Evolutionary conservation across 64 coral and sea anemone species (phyloP).

Genomic region (Actinia tenebrosa): DNA sequence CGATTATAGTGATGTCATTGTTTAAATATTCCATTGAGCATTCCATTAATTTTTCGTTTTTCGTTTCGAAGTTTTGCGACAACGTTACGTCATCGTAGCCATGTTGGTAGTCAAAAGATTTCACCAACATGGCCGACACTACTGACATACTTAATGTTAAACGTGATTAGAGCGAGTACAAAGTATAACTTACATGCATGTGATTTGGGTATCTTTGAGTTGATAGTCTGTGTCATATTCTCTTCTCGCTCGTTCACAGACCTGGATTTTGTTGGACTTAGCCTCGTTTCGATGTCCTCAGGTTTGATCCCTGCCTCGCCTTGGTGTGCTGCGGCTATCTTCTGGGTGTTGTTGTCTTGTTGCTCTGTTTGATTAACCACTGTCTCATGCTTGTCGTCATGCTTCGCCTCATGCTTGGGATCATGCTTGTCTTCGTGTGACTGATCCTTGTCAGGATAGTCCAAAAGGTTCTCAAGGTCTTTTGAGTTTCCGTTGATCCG

Average conservation of each 20-base stretch:
- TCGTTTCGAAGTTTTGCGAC: too few species aligned
- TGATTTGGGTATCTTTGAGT: background rate
- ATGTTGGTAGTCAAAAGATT: too few species aligned
- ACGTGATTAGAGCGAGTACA: too few species aligned
- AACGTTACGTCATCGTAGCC: too few species aligned
- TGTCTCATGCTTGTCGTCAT: background rate
- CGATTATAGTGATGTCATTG: too few species aligned
- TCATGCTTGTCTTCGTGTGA: background rate
- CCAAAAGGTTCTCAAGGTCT: constrained; percentile 18
- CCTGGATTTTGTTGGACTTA: constrained; percentile 15
- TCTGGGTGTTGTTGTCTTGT: background rate
- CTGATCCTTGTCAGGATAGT: background rate
- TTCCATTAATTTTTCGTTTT: too few species aligned
- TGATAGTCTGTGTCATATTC: background rate
- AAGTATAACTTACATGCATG: constrained; percentile 1
- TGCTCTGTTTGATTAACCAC: background rate
- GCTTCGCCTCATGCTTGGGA: background rate
- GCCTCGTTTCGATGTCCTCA: constrained; percentile 32
- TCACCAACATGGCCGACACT: too few species aligned
- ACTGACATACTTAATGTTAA: too few species aligned
- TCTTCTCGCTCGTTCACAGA: background rate
- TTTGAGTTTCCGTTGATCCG: constrained; percentile 23
- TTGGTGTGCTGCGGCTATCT: background rate
- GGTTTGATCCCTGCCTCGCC: constrained; percentile 29
- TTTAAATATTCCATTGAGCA: too few species aligned